phyloP scores from a whole-genome alignment of 30 jellyfish, hydroid and myxozoan species.

The Aurelia coerulea region DNA sequence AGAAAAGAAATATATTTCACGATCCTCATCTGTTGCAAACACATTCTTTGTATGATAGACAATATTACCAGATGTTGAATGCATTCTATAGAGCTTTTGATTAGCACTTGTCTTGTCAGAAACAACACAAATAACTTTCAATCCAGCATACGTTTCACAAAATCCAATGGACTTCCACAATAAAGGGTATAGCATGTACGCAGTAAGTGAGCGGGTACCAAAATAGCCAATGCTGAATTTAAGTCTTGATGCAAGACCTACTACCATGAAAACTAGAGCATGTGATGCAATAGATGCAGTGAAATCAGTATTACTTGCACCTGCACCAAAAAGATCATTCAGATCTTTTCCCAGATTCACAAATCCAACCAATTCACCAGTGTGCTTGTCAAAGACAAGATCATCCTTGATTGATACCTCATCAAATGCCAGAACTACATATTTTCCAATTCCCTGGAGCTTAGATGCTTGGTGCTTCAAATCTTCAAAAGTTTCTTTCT shows the following conservation, averaged over 20 bases:
- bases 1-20: constrained; percentile 31
- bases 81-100: constrained; percentile 45
- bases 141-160: constrained; percentile 53
- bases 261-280: constrained; percentile 56
- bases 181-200: constrained; percentile 30
- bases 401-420: no score
- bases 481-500: no score
- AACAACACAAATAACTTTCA: constrained; percentile 40
- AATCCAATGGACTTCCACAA: constrained; percentile 58
- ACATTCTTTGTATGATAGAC: constrained; percentile 21
- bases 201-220: constrained; percentile 49
- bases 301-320: constrained; percentile 2
- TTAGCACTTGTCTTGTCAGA: constrained; percentile 63
- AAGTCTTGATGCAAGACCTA: constrained; percentile 52
- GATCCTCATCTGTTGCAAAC: neutral
- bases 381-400: no score
- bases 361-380: no score
- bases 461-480: no score
- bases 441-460: no score
- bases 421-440: no score
- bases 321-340: no score
- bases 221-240: constrained; percentile 54
- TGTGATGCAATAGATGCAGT: constrained; percentile 44
- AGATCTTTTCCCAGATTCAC: no score
- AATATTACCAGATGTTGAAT: constrained; percentile 26